Base-by-base conservation (phyloP, 2,797 vertebrate genomes). In the Pseudotriccus pelzelni region DNA sequence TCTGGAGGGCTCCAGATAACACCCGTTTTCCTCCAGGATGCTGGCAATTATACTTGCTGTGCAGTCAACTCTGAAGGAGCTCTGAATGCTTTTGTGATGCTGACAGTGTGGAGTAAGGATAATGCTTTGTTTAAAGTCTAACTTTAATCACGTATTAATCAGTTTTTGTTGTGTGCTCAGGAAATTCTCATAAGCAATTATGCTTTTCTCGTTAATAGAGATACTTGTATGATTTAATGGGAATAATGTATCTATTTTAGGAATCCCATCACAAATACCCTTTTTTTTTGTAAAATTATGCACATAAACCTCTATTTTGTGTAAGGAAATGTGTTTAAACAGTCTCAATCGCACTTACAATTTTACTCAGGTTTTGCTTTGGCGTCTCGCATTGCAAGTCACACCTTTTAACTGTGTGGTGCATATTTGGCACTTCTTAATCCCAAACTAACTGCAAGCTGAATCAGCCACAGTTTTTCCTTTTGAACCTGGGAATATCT, bases 71-170 rank as follows among this genome's bases (percentile, higher is more conserved):
- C 98, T 0, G 98, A 99, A 90, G 99, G 98, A 74, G 95, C 97
- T 50, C 97, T 99, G 93, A 98, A 98, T 6, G 95, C 98, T 23
- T 98, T 98, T 0, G 98, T 98, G 36, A 84, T 66, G 4, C 99
- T 99, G 93, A 99, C 98, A 3, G 98, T 99, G 80, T 99, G 98
- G 99, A 99, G 99, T 99, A 99, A 99, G 99, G 84, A 84, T 91
- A 83, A 12, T 20, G 7, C 85, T 87, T 97, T 94, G 44, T 76
- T 46, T 58, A 44, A 91, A 67, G 15, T 53, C 64, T 92, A 50
- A 85, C 53, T 68, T 92, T 96, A 91, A 95, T 84, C 76, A 81
- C 30, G 39, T 86, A 59, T 90, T 94, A 93, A 92, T 91, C 83
- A 41, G 49, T 11, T 44, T 72, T 83, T 85, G 66, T 53, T 89